Base-by-base conservation (phyloP, 2,113 vertebrate genomes). In the Physeter macrocephalus region DNA sequence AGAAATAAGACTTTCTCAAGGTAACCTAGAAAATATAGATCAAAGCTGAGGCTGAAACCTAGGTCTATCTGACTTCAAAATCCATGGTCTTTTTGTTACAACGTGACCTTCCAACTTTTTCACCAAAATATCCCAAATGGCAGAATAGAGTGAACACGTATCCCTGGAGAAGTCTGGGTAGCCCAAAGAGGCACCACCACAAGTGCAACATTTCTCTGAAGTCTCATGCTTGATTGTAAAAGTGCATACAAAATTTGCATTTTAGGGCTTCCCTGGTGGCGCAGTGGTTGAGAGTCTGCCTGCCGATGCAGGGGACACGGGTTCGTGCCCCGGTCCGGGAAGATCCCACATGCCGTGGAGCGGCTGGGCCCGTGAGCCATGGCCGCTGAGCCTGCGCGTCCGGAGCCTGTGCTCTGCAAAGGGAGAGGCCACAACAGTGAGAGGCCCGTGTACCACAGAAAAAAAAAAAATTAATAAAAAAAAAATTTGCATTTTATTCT, bases 1-100 rank as follows among this genome's bases (percentile, higher is more conserved):
- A 72, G 57, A 95, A 95, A 94, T 72, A 25, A 87, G 31, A 78
- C 18, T 94, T 88, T 57, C 39, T 94, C 82, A 96, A 93, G 43
- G 17, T 74, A 84, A 75, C 57, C 29, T 23, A 57, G 59, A 97
- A 93, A 82, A 94, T 82, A 66, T 0, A 85, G 39, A 80, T 83
- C 15, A 75, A 93, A 92, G 15, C 14, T 81, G 27, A 78, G 21
- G 43, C 25, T 43, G 39, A 86, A 82, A 94, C 34, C 14, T 20
- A 95, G 41, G 31, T 69, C 54, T 82, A 34, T 17, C 64, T 90
- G 69, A 94, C 23, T 66, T 90, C 64, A 93, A 72, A 94, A 87
- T 66, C 34, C 23, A 61, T 88, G 6, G 8, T 77, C 27, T 64
- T 59, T 72, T 49, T 96, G 29, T 43, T 88, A 46, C 4, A 88